These are phyloP conservation scores for Chironomus tepperi DNA, from an alignment of 1,140 invertebrate species.

Conservation along the genomic window DNA sequence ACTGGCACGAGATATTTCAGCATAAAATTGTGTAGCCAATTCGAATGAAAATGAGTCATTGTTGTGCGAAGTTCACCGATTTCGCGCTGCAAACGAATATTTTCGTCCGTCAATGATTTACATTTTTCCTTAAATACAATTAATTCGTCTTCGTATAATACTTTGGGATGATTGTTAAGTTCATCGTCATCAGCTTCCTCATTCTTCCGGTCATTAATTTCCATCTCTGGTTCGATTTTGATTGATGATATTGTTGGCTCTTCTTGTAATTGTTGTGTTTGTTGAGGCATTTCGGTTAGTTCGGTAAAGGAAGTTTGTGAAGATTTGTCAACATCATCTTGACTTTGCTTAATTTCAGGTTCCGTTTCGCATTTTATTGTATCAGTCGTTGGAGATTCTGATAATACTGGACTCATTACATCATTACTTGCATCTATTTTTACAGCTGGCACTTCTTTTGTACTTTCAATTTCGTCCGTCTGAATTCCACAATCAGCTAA, in stretches of 20 bases:
- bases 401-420: neutral
- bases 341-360: neutral
- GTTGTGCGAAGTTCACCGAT: slow-evolving; percentile 29
- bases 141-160: slow-evolving; percentile 36
- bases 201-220: neutral
- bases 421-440: too few relatives aligned
- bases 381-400: neutral
- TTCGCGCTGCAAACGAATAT: slow-evolving; percentile 34
- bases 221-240: neutral
- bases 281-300: neutral
- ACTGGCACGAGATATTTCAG: slow-evolving; percentile 3
- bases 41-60: neutral
- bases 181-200: slow-evolving; percentile 30
- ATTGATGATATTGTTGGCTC: neutral
- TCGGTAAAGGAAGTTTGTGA: neutral
- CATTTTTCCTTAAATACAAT: slow-evolving; percentile 38
- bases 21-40: neutral
- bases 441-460: neutral
- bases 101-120: slow-evolving; percentile 32
- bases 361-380: neutral
- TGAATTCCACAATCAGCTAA: slow-evolving; percentile 12
- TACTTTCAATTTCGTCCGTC: slow-evolving; percentile 17
- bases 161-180: slow-evolving; percentile 30
- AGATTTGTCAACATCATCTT: too few relatives aligned
- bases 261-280: too few relatives aligned